Percentiles rank a stretch among this genome's conserved stretches.
These are phyloP conservation scores for Potorous gilbertii DNA, from an alignment of 2,797 vertebrate species.

Conservation along the genomic window DNA sequence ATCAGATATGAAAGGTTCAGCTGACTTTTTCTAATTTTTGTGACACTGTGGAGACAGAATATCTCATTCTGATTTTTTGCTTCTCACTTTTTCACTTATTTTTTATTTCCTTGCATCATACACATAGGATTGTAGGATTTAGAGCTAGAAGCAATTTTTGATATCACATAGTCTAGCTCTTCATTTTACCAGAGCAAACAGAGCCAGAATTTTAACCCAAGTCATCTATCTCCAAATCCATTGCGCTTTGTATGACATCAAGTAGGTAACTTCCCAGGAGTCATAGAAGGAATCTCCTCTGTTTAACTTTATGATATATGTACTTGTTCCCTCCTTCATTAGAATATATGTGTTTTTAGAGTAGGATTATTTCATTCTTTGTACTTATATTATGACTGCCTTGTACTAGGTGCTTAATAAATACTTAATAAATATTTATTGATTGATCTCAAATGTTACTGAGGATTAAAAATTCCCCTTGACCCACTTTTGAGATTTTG, in stretches of 20 bases:
- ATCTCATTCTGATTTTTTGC: constrained; percentile 2
- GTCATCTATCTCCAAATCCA: neutral
- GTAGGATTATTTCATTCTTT: neutral
- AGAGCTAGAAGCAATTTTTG: neutral
- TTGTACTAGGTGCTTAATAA: neutral
- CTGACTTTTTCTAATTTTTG: neutral
- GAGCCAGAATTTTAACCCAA: neutral
- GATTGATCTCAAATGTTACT: neutral
- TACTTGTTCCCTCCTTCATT: neutral
- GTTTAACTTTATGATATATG: neutral
- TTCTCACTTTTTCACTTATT: neutral
- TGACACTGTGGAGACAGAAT: neutral
- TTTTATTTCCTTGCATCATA: neutral
- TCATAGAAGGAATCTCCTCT: neutral
- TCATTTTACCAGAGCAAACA: neutral
- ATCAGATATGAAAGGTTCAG: neutral
- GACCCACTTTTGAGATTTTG: neutral
- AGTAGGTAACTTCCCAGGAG: neutral
- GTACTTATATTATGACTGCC: neutral
- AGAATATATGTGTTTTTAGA: neutral
- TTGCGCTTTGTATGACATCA: neutral
- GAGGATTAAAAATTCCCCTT: neutral
- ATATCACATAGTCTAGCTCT: neutral
- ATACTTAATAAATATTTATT: neutral
- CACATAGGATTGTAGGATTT: neutral